Evolutionary conservation across 2,888 invertebrate species (phyloP).

Genomic region (Cheilosia vernalis): DNA sequence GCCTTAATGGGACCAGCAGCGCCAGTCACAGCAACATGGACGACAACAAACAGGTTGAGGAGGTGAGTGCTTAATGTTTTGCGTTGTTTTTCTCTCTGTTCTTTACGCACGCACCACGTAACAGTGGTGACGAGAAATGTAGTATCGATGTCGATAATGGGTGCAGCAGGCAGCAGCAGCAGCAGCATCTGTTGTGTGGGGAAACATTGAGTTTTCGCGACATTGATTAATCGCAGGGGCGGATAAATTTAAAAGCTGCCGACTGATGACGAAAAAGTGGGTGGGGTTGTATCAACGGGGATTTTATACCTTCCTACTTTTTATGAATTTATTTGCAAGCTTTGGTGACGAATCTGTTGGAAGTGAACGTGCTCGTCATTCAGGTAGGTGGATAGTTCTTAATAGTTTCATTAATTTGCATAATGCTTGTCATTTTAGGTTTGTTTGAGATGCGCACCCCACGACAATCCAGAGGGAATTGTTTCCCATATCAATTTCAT

Average conservation of each 20-base stretch:
- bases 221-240: conserved; percentile 20
- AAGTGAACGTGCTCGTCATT: too few relatives aligned
- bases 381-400: too few relatives aligned
- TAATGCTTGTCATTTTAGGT: too few relatives aligned
- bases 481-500: too few relatives aligned
- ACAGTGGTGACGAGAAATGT: conserved; percentile 51
- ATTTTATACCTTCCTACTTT: not conserved
- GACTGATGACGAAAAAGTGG: not conserved
- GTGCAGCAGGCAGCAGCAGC: conserved; percentile 68
- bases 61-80: conserved; percentile 71
- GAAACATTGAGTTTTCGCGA: not conserved
- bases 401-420: too few relatives aligned
- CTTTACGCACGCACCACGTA: conserved; percentile 49
- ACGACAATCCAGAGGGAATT: too few relatives aligned
- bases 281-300: not conserved
- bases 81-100: conserved; percentile 16
- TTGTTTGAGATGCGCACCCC: too few relatives aligned
- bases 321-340: not conserved
- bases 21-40: conserved; percentile 63
- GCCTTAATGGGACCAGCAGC: conserved; percentile 66
- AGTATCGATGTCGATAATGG: conserved; percentile 62
- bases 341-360: too few relatives aligned
- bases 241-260: not conserved
- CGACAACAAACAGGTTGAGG: conserved; percentile 77
- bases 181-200: conserved; percentile 45